phyloP scores from a whole-genome alignment of 2,797 vertebrate species.

The Alca torda region DNA sequence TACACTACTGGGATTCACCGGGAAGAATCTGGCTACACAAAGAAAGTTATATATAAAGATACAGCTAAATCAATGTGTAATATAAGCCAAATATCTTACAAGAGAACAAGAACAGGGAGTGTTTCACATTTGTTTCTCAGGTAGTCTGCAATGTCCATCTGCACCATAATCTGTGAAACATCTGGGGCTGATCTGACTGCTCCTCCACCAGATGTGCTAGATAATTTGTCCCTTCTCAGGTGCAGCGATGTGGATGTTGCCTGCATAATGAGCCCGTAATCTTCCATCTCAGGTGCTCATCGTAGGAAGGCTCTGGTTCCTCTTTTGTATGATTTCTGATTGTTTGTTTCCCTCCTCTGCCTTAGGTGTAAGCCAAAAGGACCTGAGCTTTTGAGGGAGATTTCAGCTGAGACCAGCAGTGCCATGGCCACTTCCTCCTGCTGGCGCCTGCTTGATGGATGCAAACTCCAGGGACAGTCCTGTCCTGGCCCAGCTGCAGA shows the following conservation, averaged over 20 bases:
- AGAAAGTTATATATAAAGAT: neutral
- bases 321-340: neutral
- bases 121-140: neutral
- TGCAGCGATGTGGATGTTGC: neutral
- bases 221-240: neutral
- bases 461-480: neutral
- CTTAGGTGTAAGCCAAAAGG: neutral
- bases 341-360: neutral
- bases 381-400: neutral
- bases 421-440: neutral
- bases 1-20: neutral
- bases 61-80: neutral
- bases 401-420: neutral
- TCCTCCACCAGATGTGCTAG: neutral
- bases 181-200: neutral
- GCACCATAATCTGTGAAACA: neutral
- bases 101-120: neutral
- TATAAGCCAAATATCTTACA: neutral
- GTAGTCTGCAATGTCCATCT: neutral
- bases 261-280: accelerated
- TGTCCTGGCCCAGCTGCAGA: neutral
- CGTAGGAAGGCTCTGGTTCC: neutral
- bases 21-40: neutral
- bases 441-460: neutral
- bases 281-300: neutral